Evolutionary conservation across 1,140 invertebrate species (phyloP).

Genomic region (Nilaparvata lugens): DNA sequence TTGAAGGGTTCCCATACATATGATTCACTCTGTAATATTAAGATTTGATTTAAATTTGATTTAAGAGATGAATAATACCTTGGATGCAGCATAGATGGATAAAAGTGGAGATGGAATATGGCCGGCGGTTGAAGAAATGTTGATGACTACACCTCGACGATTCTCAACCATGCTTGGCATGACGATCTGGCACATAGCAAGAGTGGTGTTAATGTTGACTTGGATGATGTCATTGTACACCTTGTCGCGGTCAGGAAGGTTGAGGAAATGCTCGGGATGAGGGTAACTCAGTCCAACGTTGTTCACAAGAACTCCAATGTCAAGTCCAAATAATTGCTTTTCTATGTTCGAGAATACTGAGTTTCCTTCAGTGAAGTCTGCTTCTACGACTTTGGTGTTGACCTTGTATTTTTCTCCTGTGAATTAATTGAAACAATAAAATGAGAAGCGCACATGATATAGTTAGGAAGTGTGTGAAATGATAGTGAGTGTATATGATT

Average conservation of each 20-base stretch:
- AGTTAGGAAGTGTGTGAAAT: background rate
- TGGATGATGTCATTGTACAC: constrained; percentile 41
- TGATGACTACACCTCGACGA: constrained; percentile 80
- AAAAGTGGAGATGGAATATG: constrained; percentile 73
- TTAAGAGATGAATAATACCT: constrained; percentile 52
- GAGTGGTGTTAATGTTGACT: constrained; percentile 49
- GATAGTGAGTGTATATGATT: background rate
- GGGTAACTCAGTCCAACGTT: constrained; percentile 91
- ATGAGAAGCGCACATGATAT: background rate
- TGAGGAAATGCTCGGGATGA: constrained; percentile 75
- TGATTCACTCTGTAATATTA: too few relatives aligned
- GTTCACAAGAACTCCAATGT: constrained; percentile 88
- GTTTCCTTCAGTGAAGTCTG: constrained; percentile 67
- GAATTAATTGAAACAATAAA: constrained; percentile 19
- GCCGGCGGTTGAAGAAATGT: constrained; percentile 79
- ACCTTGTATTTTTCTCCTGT: constrained; percentile 63
- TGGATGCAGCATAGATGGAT: constrained; percentile 80
- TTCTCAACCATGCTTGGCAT: constrained; percentile 83
- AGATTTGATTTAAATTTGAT: too few relatives aligned
- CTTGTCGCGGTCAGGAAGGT: constrained; percentile 44
- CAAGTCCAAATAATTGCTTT: constrained; percentile 62
- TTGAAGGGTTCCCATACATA: too few relatives aligned
- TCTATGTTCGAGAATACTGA: constrained; percentile 68
- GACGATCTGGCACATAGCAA: constrained; percentile 58
- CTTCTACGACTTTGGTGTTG: constrained; percentile 69